These are phyloP conservation scores for Prosopocoilus inquinatus DNA, from an alignment of 2,888 invertebrate species.

Conservation along the genomic window DNA sequence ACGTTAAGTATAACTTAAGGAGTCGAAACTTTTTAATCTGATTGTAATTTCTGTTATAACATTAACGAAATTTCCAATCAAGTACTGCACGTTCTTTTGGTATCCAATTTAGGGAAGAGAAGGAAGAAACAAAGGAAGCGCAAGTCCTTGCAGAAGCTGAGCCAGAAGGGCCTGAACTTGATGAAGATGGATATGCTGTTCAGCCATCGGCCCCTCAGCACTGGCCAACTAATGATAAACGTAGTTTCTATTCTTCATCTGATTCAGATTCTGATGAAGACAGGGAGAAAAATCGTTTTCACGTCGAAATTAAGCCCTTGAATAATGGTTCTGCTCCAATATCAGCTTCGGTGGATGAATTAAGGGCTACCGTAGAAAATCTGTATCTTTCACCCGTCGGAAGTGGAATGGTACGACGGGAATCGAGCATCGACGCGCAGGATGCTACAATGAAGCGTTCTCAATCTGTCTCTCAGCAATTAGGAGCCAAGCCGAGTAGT, in stretches of 20 bases:
- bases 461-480: conserved; percentile 74
- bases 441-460: conserved; percentile 63
- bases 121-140: conserved; percentile 60
- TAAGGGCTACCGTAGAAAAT: conserved; percentile 89
- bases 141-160: conserved; percentile 40
- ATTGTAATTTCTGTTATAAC: not conserved
- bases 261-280: conserved; percentile 70
- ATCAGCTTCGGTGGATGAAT: conserved; percentile 94
- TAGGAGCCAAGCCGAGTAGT: conserved; percentile 72
- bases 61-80: not conserved
- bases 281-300: conserved; percentile 61
- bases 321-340: conserved; percentile 86
- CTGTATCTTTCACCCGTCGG: conserved; percentile 80
- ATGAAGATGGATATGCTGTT: conserved; percentile 91
- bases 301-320: conserved; percentile 92
- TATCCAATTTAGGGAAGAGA: conserved; percentile 62
- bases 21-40: no score
- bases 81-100: not conserved
- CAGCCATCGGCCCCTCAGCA: conserved; percentile 72
- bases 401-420: conserved; percentile 59
- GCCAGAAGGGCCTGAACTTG: conserved; percentile 68
- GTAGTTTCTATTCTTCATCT: conserved; percentile 86
- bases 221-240: conserved; percentile 69
- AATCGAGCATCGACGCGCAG: conserved; percentile 66
- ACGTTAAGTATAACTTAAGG: no score